Conservation (phyloP, 2,113 vertebrate genomes). For the Mormyrus lacerda region DNA sequence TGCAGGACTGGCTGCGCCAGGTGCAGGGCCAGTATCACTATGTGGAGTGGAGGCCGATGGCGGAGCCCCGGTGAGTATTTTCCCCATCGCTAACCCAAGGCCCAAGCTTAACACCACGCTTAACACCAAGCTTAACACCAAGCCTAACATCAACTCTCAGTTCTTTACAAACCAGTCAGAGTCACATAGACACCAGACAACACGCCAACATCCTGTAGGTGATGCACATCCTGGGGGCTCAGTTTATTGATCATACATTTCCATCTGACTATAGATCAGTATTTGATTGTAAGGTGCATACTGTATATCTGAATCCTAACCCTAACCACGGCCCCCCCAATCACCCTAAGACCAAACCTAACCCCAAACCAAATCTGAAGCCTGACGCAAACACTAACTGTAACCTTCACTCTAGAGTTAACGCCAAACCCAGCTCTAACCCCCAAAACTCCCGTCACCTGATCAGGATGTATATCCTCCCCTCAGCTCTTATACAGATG, state of each 20-base stretch:
- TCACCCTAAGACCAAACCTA: background rate
- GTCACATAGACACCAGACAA: background rate
- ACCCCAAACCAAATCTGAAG: background rate
- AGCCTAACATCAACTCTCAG: background rate
- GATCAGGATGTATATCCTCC: background rate
- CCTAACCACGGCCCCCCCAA: background rate
- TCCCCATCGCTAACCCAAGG: too few species aligned
- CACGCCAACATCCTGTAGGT: background rate
- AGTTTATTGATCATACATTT: background rate
- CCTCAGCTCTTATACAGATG: slow-evolving; percentile 83
- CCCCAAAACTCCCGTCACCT: background rate
- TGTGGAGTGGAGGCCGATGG: slow-evolving; percentile 91
- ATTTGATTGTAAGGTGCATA: background rate
- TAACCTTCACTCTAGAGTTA: background rate
- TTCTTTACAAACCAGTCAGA: background rate
- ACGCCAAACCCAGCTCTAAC: background rate
- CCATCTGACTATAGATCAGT: background rate
- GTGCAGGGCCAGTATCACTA: slow-evolving; percentile 81
- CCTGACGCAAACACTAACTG: background rate
- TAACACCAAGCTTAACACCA: background rate
- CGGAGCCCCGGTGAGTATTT: slow-evolving; percentile 72
- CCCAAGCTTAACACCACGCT: background rate
- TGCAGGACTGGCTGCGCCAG: slow-evolving; percentile 84
- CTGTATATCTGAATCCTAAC: background rate
- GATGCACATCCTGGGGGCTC: background rate